Evolutionary conservation across 1,140 invertebrate species (phyloP), one percentile per base, ranked within the genome.

Genomic region (Temnothorax curvispinosus): DNA sequence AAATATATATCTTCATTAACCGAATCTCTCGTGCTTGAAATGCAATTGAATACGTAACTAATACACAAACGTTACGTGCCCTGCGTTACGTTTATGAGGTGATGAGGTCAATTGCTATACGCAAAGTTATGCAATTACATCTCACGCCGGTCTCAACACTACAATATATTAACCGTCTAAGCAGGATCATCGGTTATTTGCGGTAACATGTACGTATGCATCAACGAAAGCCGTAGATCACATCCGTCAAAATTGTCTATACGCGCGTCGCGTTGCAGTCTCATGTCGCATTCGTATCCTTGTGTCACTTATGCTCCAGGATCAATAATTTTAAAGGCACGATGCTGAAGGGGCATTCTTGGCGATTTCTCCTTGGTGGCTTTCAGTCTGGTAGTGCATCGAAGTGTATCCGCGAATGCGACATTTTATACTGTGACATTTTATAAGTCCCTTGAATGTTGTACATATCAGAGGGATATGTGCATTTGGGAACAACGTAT

Each of bases 271-370:
- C 41, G 21, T 74, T 60, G 67, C 67, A 82, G 67, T 75, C 32
- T 74, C 54, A 41, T 3, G 67, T 75, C 32, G 60, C 54, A 41
- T 3, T 81, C 15, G 62, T 80, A 72, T 74, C 38, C 80, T 74
- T 75, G 69, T 84, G 27, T 75, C 80, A 84, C 69, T 74, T 75
- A 50, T 62, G 18, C 27, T 50, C 5, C 69, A 75, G 41, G 80
- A 84, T 84, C 80, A 75, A 84, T 84, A 84, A 60, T 84, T 84
- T 84, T 84, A 74, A 74, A 84, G 54, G 13, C 27, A 82, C 4
- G 38, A n/a, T 71, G 15, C 67, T 35, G 52, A 82, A 58, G 27
- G 27, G 27, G 54, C 3, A 74, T n/a, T 54, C 67, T 74, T 38
- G 13, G 41, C 54, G 54, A 60, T 75, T 75, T 27, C 15, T 60